Base-by-base conservation (phyloP, 2,113 vertebrate species). In the Dipodomys stephensi region DNA sequence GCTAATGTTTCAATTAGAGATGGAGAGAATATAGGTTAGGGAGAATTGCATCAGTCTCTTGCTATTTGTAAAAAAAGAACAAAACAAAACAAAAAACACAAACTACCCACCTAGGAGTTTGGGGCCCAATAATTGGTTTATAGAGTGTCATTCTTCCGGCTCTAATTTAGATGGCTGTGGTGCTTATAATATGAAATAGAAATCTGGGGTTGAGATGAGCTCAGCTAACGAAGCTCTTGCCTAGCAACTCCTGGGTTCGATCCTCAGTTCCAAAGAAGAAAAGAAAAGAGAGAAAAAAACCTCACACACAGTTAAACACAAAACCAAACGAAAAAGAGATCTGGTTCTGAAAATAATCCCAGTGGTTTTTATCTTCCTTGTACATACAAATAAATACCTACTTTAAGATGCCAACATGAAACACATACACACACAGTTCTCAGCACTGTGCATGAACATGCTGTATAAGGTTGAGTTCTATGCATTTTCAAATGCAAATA, bases 31-130 rank as follows among this genome's bases (percentile, higher is more conserved):
- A 8, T 62, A 27, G 84, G 60, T 25, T 10, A 83, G 73, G 76
- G 20, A 53, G 46, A 71, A 7, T 80, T 88, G 35, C 7, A 62
- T 46, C 6, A 27, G 53, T 94, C 22, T 22, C 3, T 12, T 84
- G 16, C 35, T 72, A 32, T 84, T 85, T 87, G 57, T 73, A 65
- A 95, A 93, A 90, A 27, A 91, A 88, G 12, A 49, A 13, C 53
- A 57, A 57, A 53, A 53, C 49, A 53, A 53, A 53, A 53, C 49
- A 53, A 53, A 53, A 53, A 53, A 57, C 53, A 11, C 39, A 16
- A 84, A 74, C 9, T 57, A 87, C 69, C 18, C 12, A 74, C 7
- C 35, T n/a, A 7, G 73, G 12, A 39, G 35, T 3, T 65, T 82
- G 35, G 82, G 49, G 49, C n/a, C 32, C n/a, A 94, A 46, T 32